Evolutionary conservation across 2,797 vertebrate species (phyloP).

Genomic region (Cottoperca gobio): DNA sequence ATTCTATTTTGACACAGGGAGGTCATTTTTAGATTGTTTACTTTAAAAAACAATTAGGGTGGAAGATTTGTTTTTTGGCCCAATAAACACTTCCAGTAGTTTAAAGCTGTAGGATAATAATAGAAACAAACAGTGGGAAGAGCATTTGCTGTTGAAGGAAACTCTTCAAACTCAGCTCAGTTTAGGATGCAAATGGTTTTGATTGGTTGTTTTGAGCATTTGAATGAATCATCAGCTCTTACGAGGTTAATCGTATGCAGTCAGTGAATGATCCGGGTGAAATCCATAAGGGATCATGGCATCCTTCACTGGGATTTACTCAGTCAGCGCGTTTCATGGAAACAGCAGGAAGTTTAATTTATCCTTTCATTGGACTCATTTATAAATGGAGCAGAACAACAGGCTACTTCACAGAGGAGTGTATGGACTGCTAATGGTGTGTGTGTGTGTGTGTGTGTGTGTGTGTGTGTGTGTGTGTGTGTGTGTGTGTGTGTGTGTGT

Average conservation of each 20-base stretch:
- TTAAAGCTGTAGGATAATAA: neutral
- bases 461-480: neutral
- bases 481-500: neutral
- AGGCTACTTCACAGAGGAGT: conserved; percentile 1
- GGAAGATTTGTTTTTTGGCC: neutral
- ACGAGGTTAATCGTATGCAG: conserved; percentile 15
- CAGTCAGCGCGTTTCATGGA: conserved; percentile 29
- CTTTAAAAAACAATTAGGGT: neutral
- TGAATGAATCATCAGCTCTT: conserved; percentile 16
- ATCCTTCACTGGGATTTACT: conserved; percentile 18
- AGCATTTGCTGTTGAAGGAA: neutral
- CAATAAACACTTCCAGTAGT: neutral
- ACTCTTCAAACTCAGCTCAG: neutral
- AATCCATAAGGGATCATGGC: conserved; percentile 45
- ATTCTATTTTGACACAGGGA: neutral
- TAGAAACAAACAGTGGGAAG: too few species aligned
- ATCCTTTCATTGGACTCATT: conserved; percentile 35
- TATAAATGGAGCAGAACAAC: conserved; percentile 39
- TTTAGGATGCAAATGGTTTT: neutral
- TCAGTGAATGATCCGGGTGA: conserved; percentile 8
- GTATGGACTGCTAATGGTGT: conserved; percentile 3
- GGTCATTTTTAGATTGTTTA: neutral
- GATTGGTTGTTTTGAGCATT: conserved; percentile 7
- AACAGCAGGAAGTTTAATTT: conserved; percentile 37
- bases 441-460: conserved; percentile 20